Evolutionary conservation across 2,888 invertebrate species (phyloP), one percentile per base, ranked within the genome.

Genomic region (Epinotia nisella): DNA sequence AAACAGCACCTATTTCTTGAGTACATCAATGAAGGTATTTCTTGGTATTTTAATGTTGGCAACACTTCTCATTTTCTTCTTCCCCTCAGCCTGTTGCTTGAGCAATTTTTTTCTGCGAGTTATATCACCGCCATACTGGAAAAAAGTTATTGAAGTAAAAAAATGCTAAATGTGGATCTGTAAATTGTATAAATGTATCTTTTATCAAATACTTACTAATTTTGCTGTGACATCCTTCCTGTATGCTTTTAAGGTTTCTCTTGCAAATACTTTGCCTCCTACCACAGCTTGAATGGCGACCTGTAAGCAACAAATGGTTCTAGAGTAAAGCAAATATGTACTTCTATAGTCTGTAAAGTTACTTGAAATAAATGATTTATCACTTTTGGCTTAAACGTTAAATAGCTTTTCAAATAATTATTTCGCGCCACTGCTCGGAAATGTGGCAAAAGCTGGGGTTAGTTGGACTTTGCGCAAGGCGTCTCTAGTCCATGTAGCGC

Each of bases 171-270:
- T 2, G 15, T 13, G 45, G 13, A 3, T 13, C 45, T 45, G 1
- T n/a, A n/a, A n/a, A n/a, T n/a, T 45, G 15, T 13, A 15, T 15
- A 15, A 45, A 15, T 45, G 4, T 15, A 15, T 3, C 15, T 45
- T 45, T 45, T 74, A 74, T 58, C 62, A 21, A 66, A 9, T 41
- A 49, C 95, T 94, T 94, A 98, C 98, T 94, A 98, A 93, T 95
- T 98, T 99, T 1, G 97, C 97, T 0, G 98, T 97, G 0, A 99
- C 98, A 92, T 99, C 98, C 91, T 99, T 99, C 79, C 97, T 95
- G 79, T 95, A 97, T 0, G 99, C 95, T 85, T 97, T 97, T 49
- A 99, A 92, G 69, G 96, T 97, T 91, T 98, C 98, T 79, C 98
- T 95, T 0, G 98, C 97, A 13, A 97, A 85, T 1, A 99, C 94